Evolutionary conservation across 2,888 invertebrate species (phyloP).

Genomic region (Helobdella robusta): DNA sequence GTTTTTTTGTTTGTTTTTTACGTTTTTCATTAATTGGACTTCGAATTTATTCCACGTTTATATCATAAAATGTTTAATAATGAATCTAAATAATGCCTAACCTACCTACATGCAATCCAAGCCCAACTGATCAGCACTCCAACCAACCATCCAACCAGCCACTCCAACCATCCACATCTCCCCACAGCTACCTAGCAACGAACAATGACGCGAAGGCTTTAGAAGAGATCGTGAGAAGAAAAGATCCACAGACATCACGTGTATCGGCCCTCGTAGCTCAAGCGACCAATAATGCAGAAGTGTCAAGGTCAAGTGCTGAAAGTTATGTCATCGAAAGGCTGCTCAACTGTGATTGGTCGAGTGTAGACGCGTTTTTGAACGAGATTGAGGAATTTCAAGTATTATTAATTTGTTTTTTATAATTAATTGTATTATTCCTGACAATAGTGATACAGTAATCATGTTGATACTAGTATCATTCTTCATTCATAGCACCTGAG

Average conservation of each 20-base stretch:
- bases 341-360: conserved; percentile 40
- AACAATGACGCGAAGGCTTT: conserved; percentile 59
- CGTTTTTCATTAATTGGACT: no score
- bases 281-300: conserved; percentile 40
- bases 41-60: no score
- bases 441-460: no score
- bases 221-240: conserved; percentile 55
- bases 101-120: no score
- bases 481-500: no score
- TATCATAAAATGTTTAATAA: no score
- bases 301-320: conserved; percentile 41
- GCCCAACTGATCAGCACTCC: no score
- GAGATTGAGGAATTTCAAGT: conserved; percentile 36
- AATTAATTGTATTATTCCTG: no score
- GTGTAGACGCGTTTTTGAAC: conserved; percentile 38
- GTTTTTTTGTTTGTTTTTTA: no score
- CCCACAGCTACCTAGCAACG: conserved; percentile 56
- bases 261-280: conserved; percentile 59
- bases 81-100: no score
- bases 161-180: conserved; percentile 7
- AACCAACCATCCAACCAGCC: not conserved
- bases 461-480: no score
- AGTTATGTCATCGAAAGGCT: conserved; percentile 40
- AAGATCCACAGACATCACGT: conserved; percentile 54
- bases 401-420: no score